Base-by-base conservation (phyloP, 2,797 vertebrate species). In the Delichon dasypus region DNA sequence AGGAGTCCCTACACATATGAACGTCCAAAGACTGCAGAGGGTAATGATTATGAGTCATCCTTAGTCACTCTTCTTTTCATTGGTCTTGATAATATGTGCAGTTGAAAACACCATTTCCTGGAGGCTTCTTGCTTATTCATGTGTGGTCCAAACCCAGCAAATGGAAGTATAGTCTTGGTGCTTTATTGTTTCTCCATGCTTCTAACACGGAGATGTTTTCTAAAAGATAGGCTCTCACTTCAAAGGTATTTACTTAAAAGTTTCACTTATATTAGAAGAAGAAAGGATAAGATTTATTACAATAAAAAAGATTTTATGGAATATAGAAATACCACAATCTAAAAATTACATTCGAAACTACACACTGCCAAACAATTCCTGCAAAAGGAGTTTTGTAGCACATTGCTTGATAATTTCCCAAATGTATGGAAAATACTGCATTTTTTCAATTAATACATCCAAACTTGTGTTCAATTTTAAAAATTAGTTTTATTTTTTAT, bases 11-110 rank as follows among this genome's bases (percentile, higher is more conserved):
- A 96, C 94, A 95, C 87, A 86, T 90, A 96, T 94, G 97, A 97
- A 88, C 70, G 3, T 97, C 97, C 97, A 97, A 96, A 95, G 97
- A 95, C 97, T 95, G 91, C 97, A 95, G 95, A 97, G 96, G 98
- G 98, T 98, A 98, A 98, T 97, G 96, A 77, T 88, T 71, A 51
- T 9, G 14, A 78, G 51, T 58, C 42, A 30, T 38, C 47, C 83
- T 78, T 27, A 84, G 61, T 77, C 78, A 51, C 91, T 91, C 38
- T 70, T 57, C 36, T 87, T 75, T 88, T 47, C 57, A 16, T 2
- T 67, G 44, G 3, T 58, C 48, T 91, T 91, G 40, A 47, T 82
- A 44, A 40, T 14, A 42, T 21, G 13, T 40, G 67, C 54, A 81
- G 48, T 18, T 85, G 75, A 70, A 85, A 92, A 70, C 64, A 72